A percentile compares a stretch with the other conserved stretches of the same genome.
These are phyloP conservation scores for Leptinotarsa peninsularis DNA, from an alignment of 2,888 invertebrate genomes.

Conservation along the genomic window DNA sequence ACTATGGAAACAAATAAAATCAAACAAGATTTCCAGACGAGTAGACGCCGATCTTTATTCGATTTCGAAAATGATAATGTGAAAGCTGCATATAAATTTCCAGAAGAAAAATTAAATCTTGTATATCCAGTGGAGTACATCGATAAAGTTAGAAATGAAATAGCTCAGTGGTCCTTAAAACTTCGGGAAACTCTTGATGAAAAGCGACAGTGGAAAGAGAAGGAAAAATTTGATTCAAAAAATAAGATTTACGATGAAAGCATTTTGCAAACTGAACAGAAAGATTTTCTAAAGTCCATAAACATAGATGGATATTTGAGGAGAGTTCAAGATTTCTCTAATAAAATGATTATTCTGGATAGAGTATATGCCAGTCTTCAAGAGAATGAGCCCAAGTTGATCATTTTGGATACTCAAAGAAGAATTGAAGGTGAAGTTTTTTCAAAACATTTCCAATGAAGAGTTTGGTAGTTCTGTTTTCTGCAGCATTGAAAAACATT, in stretches of 20 bases:
- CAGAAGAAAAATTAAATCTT: conserved; percentile 21
- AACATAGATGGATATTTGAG: conserved; percentile 32
- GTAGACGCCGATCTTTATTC: conserved; percentile 33
- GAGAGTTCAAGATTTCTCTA: conserved; percentile 27
- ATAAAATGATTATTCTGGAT: conserved; percentile 19
- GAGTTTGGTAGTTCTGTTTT: too few species aligned
- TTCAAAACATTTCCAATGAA: background rate
- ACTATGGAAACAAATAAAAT: conserved; percentile 8
- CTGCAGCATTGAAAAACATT: too few species aligned
- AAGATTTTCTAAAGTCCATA: conserved; percentile 31
- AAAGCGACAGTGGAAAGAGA: conserved; percentile 22
- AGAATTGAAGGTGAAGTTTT: conserved; percentile 26
- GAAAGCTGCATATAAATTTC: conserved; percentile 22
- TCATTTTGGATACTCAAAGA: conserved; percentile 8
- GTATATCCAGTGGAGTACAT: conserved; percentile 33
- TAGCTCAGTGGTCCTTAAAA: conserved; percentile 34
- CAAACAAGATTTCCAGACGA: conserved; percentile 18
- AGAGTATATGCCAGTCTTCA: conserved; percentile 12
- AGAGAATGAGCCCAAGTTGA: conserved; percentile 8
- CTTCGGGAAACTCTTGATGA: conserved; percentile 27
- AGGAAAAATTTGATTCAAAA: conserved; percentile 28
- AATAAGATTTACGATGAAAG: conserved; percentile 30
- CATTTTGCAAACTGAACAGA: conserved; percentile 29
- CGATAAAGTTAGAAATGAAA: conserved; percentile 37
- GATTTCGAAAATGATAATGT: conserved; percentile 22